Percentiles rank a stretch among this genome's conserved stretches.
phyloP scores from a whole-genome alignment of 2,797 vertebrate genomes.

The Lacerta bilineata region DNA sequence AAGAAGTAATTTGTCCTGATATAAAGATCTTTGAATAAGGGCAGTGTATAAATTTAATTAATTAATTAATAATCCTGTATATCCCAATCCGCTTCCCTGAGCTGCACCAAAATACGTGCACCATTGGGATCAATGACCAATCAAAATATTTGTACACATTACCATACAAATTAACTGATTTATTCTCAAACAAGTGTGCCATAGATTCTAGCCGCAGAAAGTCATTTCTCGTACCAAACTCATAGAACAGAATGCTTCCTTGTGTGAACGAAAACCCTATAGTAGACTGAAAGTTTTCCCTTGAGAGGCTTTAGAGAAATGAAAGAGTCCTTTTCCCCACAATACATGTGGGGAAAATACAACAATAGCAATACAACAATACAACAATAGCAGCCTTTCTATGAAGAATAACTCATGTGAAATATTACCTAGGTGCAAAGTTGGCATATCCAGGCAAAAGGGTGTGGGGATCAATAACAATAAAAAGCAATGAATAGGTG shows the following conservation, averaged over 20 bases:
- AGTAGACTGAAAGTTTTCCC: constrained; percentile 20
- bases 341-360: background rate
- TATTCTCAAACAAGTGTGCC: background rate
- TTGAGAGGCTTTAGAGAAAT: background rate
- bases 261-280: background rate
- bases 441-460: background rate
- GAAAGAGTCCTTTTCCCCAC: background rate
- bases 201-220: background rate
- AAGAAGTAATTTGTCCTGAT: no score
- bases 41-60: no score
- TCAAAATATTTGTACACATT: background rate
- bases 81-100: no score
- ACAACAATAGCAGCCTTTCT: background rate
- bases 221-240: background rate
- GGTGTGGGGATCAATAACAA: background rate
- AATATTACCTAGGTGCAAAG: background rate
- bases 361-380: background rate
- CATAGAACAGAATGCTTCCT: constrained; percentile 3
- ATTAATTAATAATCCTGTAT: no score
- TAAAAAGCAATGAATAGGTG: constrained; percentile 13
- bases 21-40: no score
- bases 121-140: background rate
- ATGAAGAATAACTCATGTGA: background rate
- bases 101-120: no score
- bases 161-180: background rate